A percentile compares a stretch with the other conserved stretches of the same genome.
phyloP scores from a whole-genome alignment of 2,113 vertebrate genomes.

The Prunella fulvescens region DNA sequence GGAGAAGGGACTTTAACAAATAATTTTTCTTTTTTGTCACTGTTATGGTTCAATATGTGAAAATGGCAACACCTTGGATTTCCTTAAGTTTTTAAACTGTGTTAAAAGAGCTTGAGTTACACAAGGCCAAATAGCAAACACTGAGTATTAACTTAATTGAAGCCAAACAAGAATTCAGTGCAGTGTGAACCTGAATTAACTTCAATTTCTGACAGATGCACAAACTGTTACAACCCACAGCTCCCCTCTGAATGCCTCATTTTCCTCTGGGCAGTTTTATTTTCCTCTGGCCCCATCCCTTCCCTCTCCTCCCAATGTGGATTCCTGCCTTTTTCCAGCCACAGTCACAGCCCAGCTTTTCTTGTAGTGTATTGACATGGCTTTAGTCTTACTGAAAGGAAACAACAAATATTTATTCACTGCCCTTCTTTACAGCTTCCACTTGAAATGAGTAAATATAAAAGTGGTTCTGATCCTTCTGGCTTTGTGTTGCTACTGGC shows the following conservation, averaged over 20 bases:
- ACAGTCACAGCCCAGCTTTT: not conserved
- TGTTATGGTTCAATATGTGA: not conserved
- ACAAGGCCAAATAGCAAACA: not conserved
- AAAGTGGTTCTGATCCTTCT: not conserved
- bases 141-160: not conserved
- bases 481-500: not conserved
- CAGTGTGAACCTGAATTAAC: not conserved
- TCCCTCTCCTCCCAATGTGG: not conserved
- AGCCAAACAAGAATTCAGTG: not conserved
- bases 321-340: not conserved
- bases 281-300: not conserved
- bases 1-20: not conserved
- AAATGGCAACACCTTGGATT: not conserved
- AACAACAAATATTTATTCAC: not conserved
- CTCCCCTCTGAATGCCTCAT: not conserved
- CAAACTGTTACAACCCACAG: not conserved
- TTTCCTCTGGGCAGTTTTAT: not conserved
- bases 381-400: not conserved
- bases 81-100: not conserved
- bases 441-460: not conserved
- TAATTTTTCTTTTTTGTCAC: not conserved
- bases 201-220: not conserved
- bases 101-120: not conserved
- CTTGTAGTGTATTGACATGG: not conserved
- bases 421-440: not conserved